These are phyloP conservation scores for Cyphomyrus discorhynchus DNA, from an alignment of 2,113 vertebrate species.

Conservation along the genomic window DNA sequence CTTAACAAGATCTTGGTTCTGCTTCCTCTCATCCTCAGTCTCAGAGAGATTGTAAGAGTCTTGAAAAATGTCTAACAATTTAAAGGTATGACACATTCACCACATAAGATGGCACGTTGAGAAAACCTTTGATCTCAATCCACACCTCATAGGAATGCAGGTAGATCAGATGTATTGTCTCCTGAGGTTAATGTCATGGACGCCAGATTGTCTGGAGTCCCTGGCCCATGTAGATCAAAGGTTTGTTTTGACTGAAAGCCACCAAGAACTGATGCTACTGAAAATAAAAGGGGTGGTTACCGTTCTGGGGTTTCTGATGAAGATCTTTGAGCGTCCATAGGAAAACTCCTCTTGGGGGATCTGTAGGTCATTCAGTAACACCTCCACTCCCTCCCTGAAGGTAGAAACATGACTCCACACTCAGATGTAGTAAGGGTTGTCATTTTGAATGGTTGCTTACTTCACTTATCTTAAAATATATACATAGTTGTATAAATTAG, in stretches of 20 bases:
- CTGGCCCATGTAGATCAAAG: not conserved
- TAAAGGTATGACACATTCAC: not conserved
- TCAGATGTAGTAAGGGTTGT: not conserved
- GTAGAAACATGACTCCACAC: slow-evolving; percentile 23
- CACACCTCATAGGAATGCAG: not conserved
- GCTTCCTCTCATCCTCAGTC: not conserved
- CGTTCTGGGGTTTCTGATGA: slow-evolving; percentile 96
- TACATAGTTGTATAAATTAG: not conserved
- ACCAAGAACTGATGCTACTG: not conserved
- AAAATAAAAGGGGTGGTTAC: slow-evolving; percentile 51
- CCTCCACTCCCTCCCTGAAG: slow-evolving; percentile 82
- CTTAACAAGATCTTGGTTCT: not conserved
- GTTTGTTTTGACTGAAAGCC: not conserved
- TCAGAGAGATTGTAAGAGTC: not conserved
- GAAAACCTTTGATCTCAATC: not conserved
- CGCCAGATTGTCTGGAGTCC: not conserved
- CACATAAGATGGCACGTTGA: not conserved
- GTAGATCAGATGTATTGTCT: not conserved
- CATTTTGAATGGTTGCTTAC: not conserved
- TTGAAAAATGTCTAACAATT: not conserved
- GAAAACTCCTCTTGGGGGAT: slow-evolving; percentile 81
- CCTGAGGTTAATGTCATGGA: not conserved
- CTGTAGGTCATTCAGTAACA: slow-evolving; percentile 76
- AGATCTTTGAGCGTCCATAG: slow-evolving; percentile 97
- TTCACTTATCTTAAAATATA: not conserved